Percentiles rank a stretch among this genome's conserved stretches.
Evolutionary conservation across 2,888 invertebrate species (phyloP).

Genomic region (Timema podura): DNA sequence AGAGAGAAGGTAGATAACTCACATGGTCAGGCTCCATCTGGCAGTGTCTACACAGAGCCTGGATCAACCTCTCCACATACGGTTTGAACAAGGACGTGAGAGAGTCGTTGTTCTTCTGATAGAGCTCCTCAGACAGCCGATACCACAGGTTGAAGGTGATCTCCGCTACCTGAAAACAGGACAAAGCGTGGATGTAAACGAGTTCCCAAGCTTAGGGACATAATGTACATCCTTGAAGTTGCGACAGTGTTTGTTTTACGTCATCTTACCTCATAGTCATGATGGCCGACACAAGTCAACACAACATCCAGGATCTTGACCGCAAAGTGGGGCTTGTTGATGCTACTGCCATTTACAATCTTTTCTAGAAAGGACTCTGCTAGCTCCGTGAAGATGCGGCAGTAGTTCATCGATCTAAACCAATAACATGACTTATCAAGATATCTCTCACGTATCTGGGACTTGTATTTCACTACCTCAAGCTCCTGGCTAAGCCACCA

Average conservation of each 20-base stretch:
- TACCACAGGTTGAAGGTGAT: conserved; percentile 98
- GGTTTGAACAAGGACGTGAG: conserved; percentile 83
- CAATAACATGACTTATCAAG: too few species aligned
- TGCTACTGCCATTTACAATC: conserved; percentile 62
- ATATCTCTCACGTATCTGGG: too few species aligned
- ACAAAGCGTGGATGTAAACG: neutral
- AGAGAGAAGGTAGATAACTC: conserved; percentile 35
- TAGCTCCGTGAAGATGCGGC: conserved; percentile 90
- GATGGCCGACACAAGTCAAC: conserved; percentile 89
- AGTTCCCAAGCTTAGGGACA: too few species aligned
- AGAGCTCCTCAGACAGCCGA: conserved; percentile 88
- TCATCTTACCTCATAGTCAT: conserved; percentile 90
- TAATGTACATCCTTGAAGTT: too few species aligned
- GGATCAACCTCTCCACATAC: conserved; percentile 85
- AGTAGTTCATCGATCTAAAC: conserved; percentile 78
- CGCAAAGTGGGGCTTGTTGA: conserved; percentile 67
- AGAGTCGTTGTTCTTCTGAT: conserved; percentile 77
- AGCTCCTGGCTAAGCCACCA: too few species aligned
- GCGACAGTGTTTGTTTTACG: too few species aligned
- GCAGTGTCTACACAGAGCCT: conserved; percentile 85
- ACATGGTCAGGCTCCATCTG: conserved; percentile 94
- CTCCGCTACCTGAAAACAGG: conserved; percentile 62
- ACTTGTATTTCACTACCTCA: too few species aligned
- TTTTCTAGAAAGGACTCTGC: conserved; percentile 86
- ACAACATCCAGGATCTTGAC: conserved; percentile 84